A percentile compares a stretch with the other conserved stretches of the same genome.
These are phyloP conservation scores for Otolemur garnettii DNA, from an alignment of 2,113 vertebrate genomes.

Conservation along the genomic window DNA sequence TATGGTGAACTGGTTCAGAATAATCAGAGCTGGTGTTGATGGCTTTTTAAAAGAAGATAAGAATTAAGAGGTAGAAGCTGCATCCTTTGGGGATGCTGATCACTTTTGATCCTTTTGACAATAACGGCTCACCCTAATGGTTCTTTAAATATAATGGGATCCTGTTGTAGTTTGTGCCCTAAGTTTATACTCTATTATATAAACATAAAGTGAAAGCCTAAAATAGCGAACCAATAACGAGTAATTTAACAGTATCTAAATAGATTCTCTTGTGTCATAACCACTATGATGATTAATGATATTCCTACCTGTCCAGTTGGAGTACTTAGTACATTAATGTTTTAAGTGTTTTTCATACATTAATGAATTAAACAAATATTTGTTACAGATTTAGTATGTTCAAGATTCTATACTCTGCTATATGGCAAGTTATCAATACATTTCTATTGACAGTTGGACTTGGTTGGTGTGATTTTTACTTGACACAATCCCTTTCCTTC, in stretches of 20 bases:
- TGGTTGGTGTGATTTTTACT: not conserved
- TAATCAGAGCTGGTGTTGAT: not conserved
- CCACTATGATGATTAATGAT: not conserved
- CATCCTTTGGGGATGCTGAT: not conserved
- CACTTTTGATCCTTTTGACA: not conserved
- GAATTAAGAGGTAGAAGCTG: not conserved
- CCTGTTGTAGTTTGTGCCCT: not conserved
- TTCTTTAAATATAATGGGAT: not conserved
- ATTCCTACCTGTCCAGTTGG: not conserved
- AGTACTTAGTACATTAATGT: not conserved
- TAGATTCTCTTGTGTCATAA: not conserved
- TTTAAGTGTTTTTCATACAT: not conserved
- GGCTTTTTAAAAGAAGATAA: not conserved
- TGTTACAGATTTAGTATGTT: not conserved
- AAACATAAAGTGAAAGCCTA: not conserved
- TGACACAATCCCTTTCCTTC: not conserved
- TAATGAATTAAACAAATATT: not conserved
- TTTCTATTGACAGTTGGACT: not conserved
- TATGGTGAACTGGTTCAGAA: not conserved
- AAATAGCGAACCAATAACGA: not conserved
- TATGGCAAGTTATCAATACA: rapidly evolving
- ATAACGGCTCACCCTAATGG: not conserved
- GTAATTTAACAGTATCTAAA: not conserved
- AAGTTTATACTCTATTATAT: not conserved
- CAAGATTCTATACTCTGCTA: not conserved